A percentile compares a stretch with the other conserved stretches of the same genome.
These are phyloP conservation scores for Caenorhabditis sulstoni DNA, from an alignment of 2,888 invertebrate genomes.

Conservation along the genomic window DNA sequence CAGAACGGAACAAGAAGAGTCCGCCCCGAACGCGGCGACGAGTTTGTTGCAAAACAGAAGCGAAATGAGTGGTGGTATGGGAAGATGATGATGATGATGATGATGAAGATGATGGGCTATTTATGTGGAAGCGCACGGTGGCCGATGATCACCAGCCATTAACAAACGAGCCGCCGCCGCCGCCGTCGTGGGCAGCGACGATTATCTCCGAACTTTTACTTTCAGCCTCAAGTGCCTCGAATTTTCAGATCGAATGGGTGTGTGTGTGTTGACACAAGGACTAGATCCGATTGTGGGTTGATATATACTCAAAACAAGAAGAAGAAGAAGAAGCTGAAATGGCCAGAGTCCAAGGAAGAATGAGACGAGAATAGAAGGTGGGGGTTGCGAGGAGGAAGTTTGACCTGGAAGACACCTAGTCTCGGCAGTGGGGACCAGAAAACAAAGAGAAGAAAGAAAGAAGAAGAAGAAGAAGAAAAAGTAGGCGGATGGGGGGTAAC, in stretches of 20 bases:
- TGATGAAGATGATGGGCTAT: neutral
- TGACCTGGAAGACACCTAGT: slow-evolving; percentile 7
- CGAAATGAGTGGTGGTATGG: neutral
- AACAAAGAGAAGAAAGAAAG: slow-evolving; percentile 10
- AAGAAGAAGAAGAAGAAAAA: neutral
- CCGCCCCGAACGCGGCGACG: slow-evolving; percentile 12
- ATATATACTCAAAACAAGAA: slow-evolving; percentile 1
- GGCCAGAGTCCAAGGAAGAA: slow-evolving; percentile 13
- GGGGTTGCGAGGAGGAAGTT: neutral
- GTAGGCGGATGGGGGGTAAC: too few relatives aligned
- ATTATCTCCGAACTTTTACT: slow-evolving; percentile 14
- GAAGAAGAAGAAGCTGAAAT: too few relatives aligned
- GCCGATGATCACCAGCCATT: slow-evolving; percentile 25
- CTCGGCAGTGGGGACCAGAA: neutral
- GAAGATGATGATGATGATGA: neutral
- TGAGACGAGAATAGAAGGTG: slow-evolving; percentile 1
- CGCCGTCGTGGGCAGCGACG: too few relatives aligned
- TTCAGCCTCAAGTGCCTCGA: neutral
- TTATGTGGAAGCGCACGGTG: slow-evolving; percentile 7
- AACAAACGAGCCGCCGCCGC: neutral
- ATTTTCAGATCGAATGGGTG: neutral
- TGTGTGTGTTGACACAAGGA: neutral
- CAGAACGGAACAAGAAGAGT: too few relatives aligned
- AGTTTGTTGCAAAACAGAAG: slow-evolving; percentile 20
- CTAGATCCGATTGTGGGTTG: too few relatives aligned